Base-by-base conservation (phyloP, 1,140 invertebrate species). In the Euglossa dilemma region DNA sequence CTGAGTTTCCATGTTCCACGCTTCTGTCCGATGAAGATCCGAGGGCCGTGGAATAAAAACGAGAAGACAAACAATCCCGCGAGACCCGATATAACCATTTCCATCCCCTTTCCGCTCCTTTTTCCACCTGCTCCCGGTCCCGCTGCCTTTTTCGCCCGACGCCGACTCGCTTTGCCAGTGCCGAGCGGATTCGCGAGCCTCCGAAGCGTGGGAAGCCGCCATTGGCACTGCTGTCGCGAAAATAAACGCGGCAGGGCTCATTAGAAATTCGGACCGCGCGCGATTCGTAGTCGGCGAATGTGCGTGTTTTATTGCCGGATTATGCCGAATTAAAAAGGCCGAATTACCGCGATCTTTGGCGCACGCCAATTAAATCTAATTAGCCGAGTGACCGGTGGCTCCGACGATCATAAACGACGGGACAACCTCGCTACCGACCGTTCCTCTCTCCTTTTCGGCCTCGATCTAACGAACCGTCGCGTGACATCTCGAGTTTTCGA, bases 331-430 rank as follows among this genome's bases (percentile, higher is more conserved):
- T 36, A 72, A 54, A 72, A 43, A 72, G 36, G 18, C 11, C 12
- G 23, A 56, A 72, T 72, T 72, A 43, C 18, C 23, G 28, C 8
- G 70, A 56, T 72, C 28, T 43, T 72, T 56, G 52, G 23, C 52
- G 70, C 70, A 72, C 52, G 36, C 70, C 70, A 72, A 72, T 72
- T 72, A 72, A 72, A 72, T 72, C 70, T 56, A 72, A 72, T 72
- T 72, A 72, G 70, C 18, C 70, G 70, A 56, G 52, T 72, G 52
- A 56, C 70, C 36, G 69, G 69, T 54, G 50, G 3, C 50, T 54
- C 54, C 6, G 9, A 36, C 43, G 52, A 28, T n/a, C n/a, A 72
- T 43, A 54, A 71, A 71, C 50, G 50, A 14, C 36, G 23, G 45
- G 63, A 11, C 20, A 18, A 12, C 16, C 9, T 14, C 50, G 25